phyloP scores from a whole-genome alignment of 2,888 invertebrate species.

The Eupeodes latifasciatus region DNA sequence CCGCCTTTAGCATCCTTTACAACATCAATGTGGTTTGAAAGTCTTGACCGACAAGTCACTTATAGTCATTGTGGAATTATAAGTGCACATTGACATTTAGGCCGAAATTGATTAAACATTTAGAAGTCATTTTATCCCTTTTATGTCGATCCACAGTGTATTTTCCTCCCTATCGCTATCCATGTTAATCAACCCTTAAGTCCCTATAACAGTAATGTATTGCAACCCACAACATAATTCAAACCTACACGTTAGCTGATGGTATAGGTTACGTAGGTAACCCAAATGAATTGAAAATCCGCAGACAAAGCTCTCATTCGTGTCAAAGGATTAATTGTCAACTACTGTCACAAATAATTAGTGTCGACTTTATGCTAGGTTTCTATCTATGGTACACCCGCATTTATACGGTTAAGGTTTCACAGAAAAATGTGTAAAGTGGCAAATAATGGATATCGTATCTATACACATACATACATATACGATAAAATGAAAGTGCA shows the following conservation, averaged over 20 bases:
- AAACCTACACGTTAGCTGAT: not conserved
- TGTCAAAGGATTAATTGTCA: constrained; percentile 65
- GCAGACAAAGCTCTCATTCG: constrained; percentile 59
- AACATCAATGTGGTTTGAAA: too few relatives aligned
- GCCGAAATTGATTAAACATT: too few relatives aligned
- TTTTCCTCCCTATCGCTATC: too few relatives aligned
- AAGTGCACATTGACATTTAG: too few relatives aligned
- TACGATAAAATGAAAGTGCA: constrained; percentile 4
- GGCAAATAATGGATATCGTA: constrained; percentile 1
- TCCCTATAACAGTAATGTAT: not conserved
- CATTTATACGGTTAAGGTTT: constrained; percentile 31
- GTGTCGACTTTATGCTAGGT: constrained; percentile 41
- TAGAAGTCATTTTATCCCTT: not conserved
- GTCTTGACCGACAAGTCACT: too few relatives aligned
- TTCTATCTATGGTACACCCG: not conserved
- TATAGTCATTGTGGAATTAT: too few relatives aligned
- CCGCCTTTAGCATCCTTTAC: too few relatives aligned
- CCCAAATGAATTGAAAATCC: constrained; percentile 43
- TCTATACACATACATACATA: too few relatives aligned
- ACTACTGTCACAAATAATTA: constrained; percentile 67
- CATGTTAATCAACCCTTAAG: constrained; percentile 3
- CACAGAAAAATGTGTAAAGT: constrained; percentile 48
- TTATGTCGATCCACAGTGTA: not conserved
- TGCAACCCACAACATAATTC: constrained; percentile 15
- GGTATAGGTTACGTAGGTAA: not conserved